Percentiles rank a stretch among this genome's conserved stretches.
phyloP scores from a whole-genome alignment of 2,888 invertebrate genomes.

The Phyllotreta cruciferae region DNA sequence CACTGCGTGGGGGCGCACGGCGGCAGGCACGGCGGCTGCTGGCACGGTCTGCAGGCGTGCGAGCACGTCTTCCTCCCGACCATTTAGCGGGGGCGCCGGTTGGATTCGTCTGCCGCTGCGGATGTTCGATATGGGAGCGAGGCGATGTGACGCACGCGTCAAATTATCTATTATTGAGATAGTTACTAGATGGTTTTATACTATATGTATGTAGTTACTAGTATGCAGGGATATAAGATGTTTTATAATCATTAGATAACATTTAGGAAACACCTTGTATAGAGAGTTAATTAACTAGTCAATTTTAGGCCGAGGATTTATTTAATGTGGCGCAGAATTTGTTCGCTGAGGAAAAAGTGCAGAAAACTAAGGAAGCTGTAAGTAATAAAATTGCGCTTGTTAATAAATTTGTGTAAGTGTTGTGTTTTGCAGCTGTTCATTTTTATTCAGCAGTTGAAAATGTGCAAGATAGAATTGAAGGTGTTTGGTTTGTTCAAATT shows the following conservation, averaged over 20 bases:
- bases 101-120: background rate
- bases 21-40: slow-evolving; percentile 4
- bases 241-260: too few species aligned
- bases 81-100: background rate
- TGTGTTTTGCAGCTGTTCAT: slow-evolving; percentile 4
- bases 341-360: slow-evolving; percentile 8
- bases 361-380: slow-evolving; percentile 15
- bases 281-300: too few species aligned
- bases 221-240: too few species aligned
- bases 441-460: slow-evolving; percentile 3
- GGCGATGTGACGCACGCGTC: background rate
- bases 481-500: slow-evolving; percentile 6
- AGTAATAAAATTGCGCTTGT: slow-evolving; percentile 2
- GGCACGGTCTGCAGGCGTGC: slow-evolving; percentile 1
- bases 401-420: slow-evolving; percentile 1
- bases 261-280: too few species aligned
- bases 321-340: background rate
- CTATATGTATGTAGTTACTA: too few species aligned
- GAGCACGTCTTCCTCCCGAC: background rate
- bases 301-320: slow-evolving; percentile 10
- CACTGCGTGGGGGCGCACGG: background rate
- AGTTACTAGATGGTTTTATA: too few species aligned
- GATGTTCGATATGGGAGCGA: background rate
- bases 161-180: too few species aligned
- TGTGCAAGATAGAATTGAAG: slow-evolving; percentile 7